Conservation (phyloP, 2,113 vertebrate genomes). For the Pontoporia blainvillei region DNA sequence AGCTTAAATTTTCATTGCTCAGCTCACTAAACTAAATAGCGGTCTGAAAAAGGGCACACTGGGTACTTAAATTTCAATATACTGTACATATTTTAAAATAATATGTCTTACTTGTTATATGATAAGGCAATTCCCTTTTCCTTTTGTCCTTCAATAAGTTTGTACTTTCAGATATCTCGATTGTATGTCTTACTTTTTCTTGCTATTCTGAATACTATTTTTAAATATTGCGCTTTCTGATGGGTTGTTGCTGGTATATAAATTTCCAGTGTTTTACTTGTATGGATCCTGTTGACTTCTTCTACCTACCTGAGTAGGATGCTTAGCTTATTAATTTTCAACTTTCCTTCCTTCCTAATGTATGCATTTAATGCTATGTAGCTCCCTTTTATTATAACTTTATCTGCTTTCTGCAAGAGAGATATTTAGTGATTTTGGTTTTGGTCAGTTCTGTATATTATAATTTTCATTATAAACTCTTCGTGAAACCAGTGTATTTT, state of each 20-base stretch:
- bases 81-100: background rate
- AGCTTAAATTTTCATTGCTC: background rate
- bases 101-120: background rate
- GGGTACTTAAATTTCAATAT: background rate
- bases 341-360: background rate
- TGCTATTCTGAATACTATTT: background rate
- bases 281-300: background rate
- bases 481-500: background rate
- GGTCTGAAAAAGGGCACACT: background rate
- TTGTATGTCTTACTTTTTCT: background rate
- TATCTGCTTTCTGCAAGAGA: background rate
- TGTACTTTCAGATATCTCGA: background rate
- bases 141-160: background rate
- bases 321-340: background rate
- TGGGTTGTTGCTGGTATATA: background rate
- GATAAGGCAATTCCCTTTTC: background rate
- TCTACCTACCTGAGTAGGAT: background rate
- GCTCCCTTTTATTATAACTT: background rate
- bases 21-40: background rate
- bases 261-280: background rate
- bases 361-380: background rate
- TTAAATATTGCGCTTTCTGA: background rate
- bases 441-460: background rate
- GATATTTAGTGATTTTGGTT: background rate
- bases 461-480: background rate